Evolutionary conservation across 2,888 invertebrate species (phyloP).

Genomic region (Dilophus febrilis): DNA sequence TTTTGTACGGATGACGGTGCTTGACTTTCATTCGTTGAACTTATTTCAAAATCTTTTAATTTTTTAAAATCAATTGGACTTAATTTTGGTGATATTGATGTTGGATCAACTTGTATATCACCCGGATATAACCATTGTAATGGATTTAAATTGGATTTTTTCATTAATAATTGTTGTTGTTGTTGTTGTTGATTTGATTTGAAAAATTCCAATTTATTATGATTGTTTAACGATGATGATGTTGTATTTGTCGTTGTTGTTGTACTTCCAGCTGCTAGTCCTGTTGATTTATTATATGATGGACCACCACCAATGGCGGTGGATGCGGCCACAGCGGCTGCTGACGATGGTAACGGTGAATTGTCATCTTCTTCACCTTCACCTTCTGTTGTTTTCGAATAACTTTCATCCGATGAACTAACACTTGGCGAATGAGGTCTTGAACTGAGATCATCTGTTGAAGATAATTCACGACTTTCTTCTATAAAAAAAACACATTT

Average conservation of each 20-base stretch:
- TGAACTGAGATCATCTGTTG: constrained; percentile 68
- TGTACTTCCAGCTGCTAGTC: not conserved
- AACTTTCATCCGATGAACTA: constrained; percentile 72
- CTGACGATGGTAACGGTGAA: constrained; percentile 1
- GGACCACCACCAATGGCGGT: constrained; percentile 18
- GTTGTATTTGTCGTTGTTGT: too few relatives aligned
- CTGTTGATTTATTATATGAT: constrained; percentile 13
- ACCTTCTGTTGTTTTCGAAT: constrained; percentile 62
- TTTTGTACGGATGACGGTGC: constrained; percentile 41
- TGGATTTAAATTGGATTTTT: constrained; percentile 26
- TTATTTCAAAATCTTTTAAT: constrained; percentile 27
- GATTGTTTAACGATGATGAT: too few relatives aligned
- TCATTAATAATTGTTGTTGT: constrained; percentile 8
- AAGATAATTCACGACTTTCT: constrained; percentile 38
- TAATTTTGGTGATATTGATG: constrained; percentile 19
- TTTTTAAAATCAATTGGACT: constrained; percentile 22
- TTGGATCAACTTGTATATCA: constrained; percentile 38
- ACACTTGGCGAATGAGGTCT: constrained; percentile 66
- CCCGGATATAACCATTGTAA: constrained; percentile 44
- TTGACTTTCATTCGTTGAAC: constrained; percentile 33
- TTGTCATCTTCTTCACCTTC: constrained; percentile 32
- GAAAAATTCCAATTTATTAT: not conserved
- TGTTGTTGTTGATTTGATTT: too few relatives aligned
- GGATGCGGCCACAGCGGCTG: constrained; percentile 15
- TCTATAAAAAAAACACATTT: constrained; percentile 14